Base-by-base conservation (phyloP, 2,888 invertebrate species). In the Thymelicus acteon region DNA sequence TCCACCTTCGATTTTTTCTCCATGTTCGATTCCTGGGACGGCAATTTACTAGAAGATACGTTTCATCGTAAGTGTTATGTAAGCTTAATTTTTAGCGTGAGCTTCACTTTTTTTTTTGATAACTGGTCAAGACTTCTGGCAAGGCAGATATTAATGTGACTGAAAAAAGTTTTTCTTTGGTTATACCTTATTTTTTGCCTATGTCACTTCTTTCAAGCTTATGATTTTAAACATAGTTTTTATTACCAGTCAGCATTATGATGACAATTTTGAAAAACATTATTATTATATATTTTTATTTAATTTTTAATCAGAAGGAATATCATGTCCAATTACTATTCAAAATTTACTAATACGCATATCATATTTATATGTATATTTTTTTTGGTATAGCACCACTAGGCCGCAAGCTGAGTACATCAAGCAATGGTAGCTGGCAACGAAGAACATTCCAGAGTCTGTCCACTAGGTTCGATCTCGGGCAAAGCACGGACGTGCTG, bases 381-480 rank as follows among this genome's bases (percentile, higher is more conserved):
- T 19, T 5, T 61, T 54, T 31, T 39, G 8, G 12, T 75, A 75
- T 83, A 90, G 89, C 88, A 71, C 88, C 90, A 58, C 81, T 92
- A 0, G 91, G 92, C 47, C 90, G 93, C 68, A 91, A 92, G 77
- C 80, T 93, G 10, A 94, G 93, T 72, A 84, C 85, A 2, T 90
- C 90, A 6, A 95, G 94, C 81, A 94, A 93, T 77, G 94, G 95
- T 67, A 95, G 95, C 76, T 91, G 95, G 86, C 95, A 95, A 75
- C 88, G 95, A 2, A 88, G 95, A 80, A 94, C 95, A 60, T 94
- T 93, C 77, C 94, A 95, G 80, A 95, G 95, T 79, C 79, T 95
- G 77, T 91, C 88, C 0, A 93, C 93, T 0, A 82, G 84, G 70
- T 93, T 94, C 77, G 90, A 92, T n/a, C 79, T 93, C 12, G 85